Evolutionary conservation across 2,113 vertebrate species (phyloP).

Genomic region (Rynchops niger): DNA sequence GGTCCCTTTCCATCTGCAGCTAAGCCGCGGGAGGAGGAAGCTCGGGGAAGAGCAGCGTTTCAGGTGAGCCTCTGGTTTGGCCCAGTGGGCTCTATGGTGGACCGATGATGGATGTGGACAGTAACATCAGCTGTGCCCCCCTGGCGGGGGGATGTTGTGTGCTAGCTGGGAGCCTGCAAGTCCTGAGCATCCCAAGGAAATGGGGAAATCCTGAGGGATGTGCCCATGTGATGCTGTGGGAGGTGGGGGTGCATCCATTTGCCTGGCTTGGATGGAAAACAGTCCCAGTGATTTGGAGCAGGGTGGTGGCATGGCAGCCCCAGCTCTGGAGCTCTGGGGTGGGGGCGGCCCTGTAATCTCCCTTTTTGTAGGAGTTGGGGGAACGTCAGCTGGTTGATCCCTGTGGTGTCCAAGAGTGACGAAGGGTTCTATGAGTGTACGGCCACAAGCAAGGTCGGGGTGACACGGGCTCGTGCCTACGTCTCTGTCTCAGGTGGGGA

Average conservation of each 20-base stretch:
- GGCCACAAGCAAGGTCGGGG: constrained; percentile 80
- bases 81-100: neutral
- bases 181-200: neutral
- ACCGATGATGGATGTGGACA: accelerated
- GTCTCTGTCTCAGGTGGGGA: constrained; percentile 83
- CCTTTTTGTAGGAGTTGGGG: constrained; percentile 74
- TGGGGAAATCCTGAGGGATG: neutral
- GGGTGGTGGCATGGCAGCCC: neutral
- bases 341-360: neutral
- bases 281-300: neutral
- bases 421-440: constrained; percentile 86
- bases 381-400: constrained; percentile 87
- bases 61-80: constrained; percentile 73
- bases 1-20: constrained; percentile 85
- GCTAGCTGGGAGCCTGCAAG: neutral
- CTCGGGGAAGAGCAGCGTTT: constrained; percentile 81
- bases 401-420: constrained; percentile 73
- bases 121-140: neutral
- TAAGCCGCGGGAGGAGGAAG: constrained; percentile 73
- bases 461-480: constrained; percentile 74
- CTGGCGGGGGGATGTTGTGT: neutral
- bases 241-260: neutral
- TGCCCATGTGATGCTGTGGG: neutral
- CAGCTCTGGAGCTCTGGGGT: too few relatives aligned
- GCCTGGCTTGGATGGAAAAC: too few relatives aligned